A percentile compares a stretch with the other conserved stretches of the same genome.
These are phyloP conservation scores for Plagodis dolabraria DNA, from an alignment of 2,888 invertebrate genomes.

Conservation along the genomic window DNA sequence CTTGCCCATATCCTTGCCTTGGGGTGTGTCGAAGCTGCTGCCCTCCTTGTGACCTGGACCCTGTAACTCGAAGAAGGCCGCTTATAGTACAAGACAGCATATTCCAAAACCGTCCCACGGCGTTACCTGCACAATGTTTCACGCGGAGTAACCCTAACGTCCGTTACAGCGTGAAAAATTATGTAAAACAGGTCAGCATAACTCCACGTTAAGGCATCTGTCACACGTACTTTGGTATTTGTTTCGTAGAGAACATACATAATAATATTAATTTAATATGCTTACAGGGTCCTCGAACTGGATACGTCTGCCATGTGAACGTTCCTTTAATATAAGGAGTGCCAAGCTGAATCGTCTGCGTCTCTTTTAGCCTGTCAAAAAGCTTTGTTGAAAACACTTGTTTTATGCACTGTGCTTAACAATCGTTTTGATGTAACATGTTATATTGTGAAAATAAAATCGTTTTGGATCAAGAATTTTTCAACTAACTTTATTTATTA, in stretches of 20 bases:
- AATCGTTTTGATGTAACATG: too few relatives aligned
- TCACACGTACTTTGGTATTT: constrained; percentile 4
- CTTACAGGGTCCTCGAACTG: constrained; percentile 60
- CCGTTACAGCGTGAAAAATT: constrained; percentile 65
- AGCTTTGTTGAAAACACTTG: too few relatives aligned
- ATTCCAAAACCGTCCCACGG: constrained; percentile 63
- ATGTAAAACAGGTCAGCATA: constrained; percentile 59
- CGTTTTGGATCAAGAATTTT: too few relatives aligned
- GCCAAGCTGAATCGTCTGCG: background rate
- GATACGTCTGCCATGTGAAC: constrained; percentile 54
- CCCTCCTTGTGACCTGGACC: constrained; percentile 73
- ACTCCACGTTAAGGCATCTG: constrained; percentile 3
- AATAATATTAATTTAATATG: constrained; percentile 8
- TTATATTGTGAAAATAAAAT: too few relatives aligned
- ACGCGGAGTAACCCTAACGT: constrained; percentile 58
- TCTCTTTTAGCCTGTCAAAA: background rate
- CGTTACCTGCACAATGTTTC: constrained; percentile 58
- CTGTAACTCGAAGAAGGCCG: constrained; percentile 84
- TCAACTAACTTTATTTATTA: too few relatives aligned
- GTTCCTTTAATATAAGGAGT: constrained; percentile 56
- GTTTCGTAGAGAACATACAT: background rate
- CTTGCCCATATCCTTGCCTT: constrained; percentile 72
- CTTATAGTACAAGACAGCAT: constrained; percentile 84
- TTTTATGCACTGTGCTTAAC: background rate
- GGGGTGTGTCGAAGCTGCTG: constrained; percentile 77